Conservation (phyloP, 2,797 vertebrate species). For the Acanthis flammea region DNA sequence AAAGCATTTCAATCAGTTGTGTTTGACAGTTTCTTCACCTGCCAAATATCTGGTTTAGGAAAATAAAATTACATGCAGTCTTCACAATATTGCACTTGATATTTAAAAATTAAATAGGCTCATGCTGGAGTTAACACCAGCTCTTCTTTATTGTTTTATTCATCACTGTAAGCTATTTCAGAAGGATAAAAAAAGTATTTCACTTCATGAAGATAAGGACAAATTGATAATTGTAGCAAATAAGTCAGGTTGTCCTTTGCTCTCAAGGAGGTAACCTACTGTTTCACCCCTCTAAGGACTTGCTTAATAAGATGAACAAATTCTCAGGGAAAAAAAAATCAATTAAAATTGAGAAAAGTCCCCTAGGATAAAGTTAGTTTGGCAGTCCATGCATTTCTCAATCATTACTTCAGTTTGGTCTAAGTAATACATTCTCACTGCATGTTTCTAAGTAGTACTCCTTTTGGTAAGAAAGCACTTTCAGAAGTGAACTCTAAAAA, state of each 20-base stretch:
- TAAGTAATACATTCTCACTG: conserved; percentile 58
- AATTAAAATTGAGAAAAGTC: conserved; percentile 74
- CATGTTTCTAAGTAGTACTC: conserved; percentile 50
- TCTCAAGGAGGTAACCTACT: conserved; percentile 71
- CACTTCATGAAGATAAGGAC: conserved; percentile 54
- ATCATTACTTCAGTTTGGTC: conserved; percentile 63
- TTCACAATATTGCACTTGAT: conserved; percentile 21
- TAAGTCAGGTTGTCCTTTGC: conserved; percentile 70
- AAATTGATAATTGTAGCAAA: conserved; percentile 68
- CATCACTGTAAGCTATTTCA: conserved; percentile 46
- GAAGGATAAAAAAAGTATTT: conserved; percentile 59
- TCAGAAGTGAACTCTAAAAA: conserved; percentile 56
- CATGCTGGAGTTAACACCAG: conserved; percentile 16
- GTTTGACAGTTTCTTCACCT: conserved; percentile 9
- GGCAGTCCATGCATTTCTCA: conserved; percentile 58
- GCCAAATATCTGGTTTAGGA: conserved; percentile 16
- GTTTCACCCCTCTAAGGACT: conserved; percentile 72
- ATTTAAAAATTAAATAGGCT: conserved; percentile 52
- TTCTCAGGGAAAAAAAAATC: conserved; percentile 67
- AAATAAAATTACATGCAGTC: neutral
- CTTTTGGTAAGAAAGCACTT: conserved; percentile 61
- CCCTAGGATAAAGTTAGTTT: conserved; percentile 73
- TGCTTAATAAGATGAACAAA: conserved; percentile 73
- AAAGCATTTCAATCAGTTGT: neutral
- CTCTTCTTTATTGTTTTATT: conserved; percentile 42